Conservation (phyloP, 2,888 invertebrate species). For the Epistrophe grossulariae region DNA sequence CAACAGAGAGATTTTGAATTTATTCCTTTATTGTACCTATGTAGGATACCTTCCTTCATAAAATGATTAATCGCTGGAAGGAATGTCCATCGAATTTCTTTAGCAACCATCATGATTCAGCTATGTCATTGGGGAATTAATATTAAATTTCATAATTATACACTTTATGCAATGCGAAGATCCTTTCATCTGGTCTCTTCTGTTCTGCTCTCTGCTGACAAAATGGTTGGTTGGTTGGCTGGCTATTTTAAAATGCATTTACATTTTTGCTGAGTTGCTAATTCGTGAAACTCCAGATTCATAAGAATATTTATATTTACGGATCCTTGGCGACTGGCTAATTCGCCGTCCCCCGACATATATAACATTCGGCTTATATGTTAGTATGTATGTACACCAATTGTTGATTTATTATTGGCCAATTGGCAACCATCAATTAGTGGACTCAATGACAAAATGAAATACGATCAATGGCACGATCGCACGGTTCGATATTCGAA, state of each 20-base stretch:
- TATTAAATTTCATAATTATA: slow-evolving; percentile 70
- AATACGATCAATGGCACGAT: slow-evolving; percentile 77
- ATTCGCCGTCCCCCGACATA: not conserved
- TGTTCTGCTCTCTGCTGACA: slow-evolving; percentile 27
- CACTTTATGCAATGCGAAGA: slow-evolving; percentile 64
- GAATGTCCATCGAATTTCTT: slow-evolving; percentile 69
- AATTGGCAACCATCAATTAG: slow-evolving; percentile 78
- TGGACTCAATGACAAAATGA: slow-evolving; percentile 77
- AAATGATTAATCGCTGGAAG: slow-evolving; percentile 64
- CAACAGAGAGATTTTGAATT: not conserved
- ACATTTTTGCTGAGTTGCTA: slow-evolving; percentile 58
- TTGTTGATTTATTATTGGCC: slow-evolving; percentile 74
- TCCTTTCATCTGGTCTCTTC: slow-evolving; percentile 42
- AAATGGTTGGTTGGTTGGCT: slow-evolving; percentile 23
- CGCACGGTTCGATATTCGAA: slow-evolving; percentile 75
- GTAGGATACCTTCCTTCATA: not conserved
- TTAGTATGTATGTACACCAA: slow-evolving; percentile 48
- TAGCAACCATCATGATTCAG: slow-evolving; percentile 36
- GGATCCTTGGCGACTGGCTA: slow-evolving; percentile 29
- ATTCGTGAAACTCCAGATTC: slow-evolving; percentile 55
- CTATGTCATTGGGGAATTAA: slow-evolving; percentile 72
- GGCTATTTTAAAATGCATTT: slow-evolving; percentile 59
- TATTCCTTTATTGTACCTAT: not conserved
- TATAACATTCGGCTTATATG: slow-evolving; percentile 27
- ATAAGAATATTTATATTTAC: slow-evolving; percentile 24